Base-by-base conservation (phyloP, 2,797 vertebrate species). In the Phrynocephalus guinanensis region DNA sequence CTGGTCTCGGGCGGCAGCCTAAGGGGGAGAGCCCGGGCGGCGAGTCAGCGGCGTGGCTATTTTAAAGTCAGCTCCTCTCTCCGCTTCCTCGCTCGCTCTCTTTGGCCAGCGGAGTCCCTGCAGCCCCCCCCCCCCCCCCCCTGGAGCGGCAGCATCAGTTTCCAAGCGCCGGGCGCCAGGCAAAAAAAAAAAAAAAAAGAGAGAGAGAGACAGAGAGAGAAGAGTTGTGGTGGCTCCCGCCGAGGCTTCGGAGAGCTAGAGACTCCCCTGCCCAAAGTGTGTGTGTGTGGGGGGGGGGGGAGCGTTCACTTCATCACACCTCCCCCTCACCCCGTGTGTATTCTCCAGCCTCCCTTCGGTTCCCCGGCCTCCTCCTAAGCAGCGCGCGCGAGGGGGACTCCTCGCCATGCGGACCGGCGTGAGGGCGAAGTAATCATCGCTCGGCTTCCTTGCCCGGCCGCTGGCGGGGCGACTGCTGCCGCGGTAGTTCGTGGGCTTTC, bases 361-460 rank as follows among this genome's bases (percentile, higher is more conserved):
- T 63, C 20, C 60, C 60, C 16, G 15, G 60, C 60, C 18, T 9
- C 60, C 15, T 16, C 3, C 60, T 20, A 15, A 63, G 60, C 60
- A 20, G 60, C 60, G 60, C 11, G 60, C 13, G 60, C 13, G 60
- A 63, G 60, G 60, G 60, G 60, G 60, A 63, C 60, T 63, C 60
- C 60, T 63, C 60, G 60, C 20, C 60, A 63, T 18, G 60, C 5
- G 5, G 18, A 20, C 60, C 5, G 60, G 60, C 18, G 60, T 63
- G 5, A 16, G 20, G 60, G 52, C 52, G 9, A 2, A 9, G 52
- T 56, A 56, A 56, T 13, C 3, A 56, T 13, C 3, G 20, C 85
- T 82, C 52, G 87, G 84, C 87, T 63, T 82, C 85, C 87, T 44
- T 44, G 83, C 85, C 86, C 67, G 86, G 82, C 15, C 89, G 30